Base-by-base conservation (phyloP, 1,140 invertebrate species). In the Drosophila malerkotliana region DNA sequence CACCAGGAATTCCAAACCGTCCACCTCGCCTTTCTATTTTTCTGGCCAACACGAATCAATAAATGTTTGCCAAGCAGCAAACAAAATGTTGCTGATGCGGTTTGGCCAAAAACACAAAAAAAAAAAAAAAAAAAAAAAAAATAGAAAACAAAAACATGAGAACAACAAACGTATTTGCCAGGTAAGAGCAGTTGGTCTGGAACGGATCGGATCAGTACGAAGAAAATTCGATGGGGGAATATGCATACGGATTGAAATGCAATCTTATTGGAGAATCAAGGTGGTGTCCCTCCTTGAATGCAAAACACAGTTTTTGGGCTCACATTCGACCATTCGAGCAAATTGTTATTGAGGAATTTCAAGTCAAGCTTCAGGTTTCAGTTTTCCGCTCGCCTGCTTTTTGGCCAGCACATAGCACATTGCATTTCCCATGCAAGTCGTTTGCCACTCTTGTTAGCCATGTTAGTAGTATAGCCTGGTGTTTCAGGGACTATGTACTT, bases 41-140 rank as follows among this genome's bases (percentile, higher is more conserved):
- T 45, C 15, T 34, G 41, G 34, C 61, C 48, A 58, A 21, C 45
- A 79, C 48, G 72, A 77, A 80, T 83, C 81, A 80, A 80, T 83
- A 54, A 62, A 39, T 39, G 39, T 64, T 39, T 63, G 60, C 60
- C 66, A n/a, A 53, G 44, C 26, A 15, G 41, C 51, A 51, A 18
- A 49, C 59, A 62, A 44, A 45, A 54, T 54, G 15, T 62, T 53
- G 66, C 66, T 24, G 28, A 60, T 45, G 39, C 32, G 48, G 21
- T 37, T 32, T 52, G 63, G 30, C 34, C 47, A 18, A 51, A 56
- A 26, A 32, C 37, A 18, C 41, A 56, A 18, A 18, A 18, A 1
- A 18, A 18, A 1, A 18, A 18, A 1, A 26, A 26, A 32, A 39
- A 34, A n/a, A 34, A n/a, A 26, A 53, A 8, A 51, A 3, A 21